Base-by-base conservation (phyloP, 1,140 invertebrate species). In the Trichonephila inaurata region DNA sequence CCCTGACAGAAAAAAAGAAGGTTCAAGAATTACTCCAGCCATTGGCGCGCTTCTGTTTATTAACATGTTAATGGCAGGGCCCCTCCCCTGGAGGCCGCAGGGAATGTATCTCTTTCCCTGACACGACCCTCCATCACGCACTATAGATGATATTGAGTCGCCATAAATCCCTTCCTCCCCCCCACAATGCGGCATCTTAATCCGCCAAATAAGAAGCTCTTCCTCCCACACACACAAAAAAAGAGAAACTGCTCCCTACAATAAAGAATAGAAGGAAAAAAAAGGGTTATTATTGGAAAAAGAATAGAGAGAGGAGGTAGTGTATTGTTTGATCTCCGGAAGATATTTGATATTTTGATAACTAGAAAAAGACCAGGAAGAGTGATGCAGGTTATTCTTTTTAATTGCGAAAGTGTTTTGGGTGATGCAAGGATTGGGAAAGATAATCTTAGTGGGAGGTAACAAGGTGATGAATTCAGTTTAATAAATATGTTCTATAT, bases 1-100 rank as follows among this genome's bases (percentile, higher is more conserved):
- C 72, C 81, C 40, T 5, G 10, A 64, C 19, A n/a, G 16, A 44
- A 89, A 93, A 81, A 93, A 93, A 88, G 24, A 77, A 28, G 40
- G 8, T 51, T 51, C 51, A 51, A 90, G 40, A 90, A 92, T 72
- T 81, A 81, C 82, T 24, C 58, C 10, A 66, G 28, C 92, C 69
- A 93, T 89, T 89, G 92, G 69, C 92, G 83, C 82, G 85, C 33
- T 93, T 93, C 92, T 93, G 92, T 93, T 93, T 93, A 93, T 93
- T 93, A 93, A 93, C 92, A 93, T 93, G 92, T 93, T 93, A 93
- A 93, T 93, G 92, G 92, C n/a, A 33, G 21, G 85, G 28, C 40
- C 72, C 62, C 58, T 51, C 62, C 61, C 64, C 33, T 64, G 18
- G 19, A 24, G 24, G 10, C 24, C 10, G n/a, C 21, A 61, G 82